Base-by-base conservation (phyloP, 2,113 vertebrate genomes). In the Pleuronectes platessa region DNA sequence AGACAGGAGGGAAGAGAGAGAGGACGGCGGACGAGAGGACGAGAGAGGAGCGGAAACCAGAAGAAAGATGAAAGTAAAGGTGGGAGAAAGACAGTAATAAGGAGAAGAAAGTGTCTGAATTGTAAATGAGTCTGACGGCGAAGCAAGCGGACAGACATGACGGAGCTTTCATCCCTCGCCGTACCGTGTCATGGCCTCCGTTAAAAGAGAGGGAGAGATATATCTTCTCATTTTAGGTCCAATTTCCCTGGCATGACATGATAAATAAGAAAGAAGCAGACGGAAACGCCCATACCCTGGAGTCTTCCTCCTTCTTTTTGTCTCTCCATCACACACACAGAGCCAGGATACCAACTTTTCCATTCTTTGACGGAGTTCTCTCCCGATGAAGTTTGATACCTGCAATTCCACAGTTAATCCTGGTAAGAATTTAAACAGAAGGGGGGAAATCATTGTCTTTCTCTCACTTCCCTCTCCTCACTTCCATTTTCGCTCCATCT, bases 321-420 rank as follows among this genome's bases (percentile, higher is more conserved):
- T 69, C 64, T 78, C 59, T 79, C 72, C 24, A 45, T 56, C 76
- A 78, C 71, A 14, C 66, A 68, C 69, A 79, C 76, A 42, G 71
- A 68, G 62, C 5, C 21, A 75, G 65, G 37, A 81, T 45, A 70
- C 85, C 71, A 85, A 90, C 84, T 89, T 91, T 88, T 51, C 61
- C 53, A 63, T 85, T 83, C 87, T 90, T 83, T 75, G 76, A 76
- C 74, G 68, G 71, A 85, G 69, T 79, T 65, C 45, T 78, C 70
- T 85, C 74, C 82, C 88, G 90, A 92, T 91, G 81, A 92, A 83
- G 71, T 89, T 81, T 88, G 92, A 93, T 92, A 92, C 88, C 88
- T 82, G 83, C 64, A 84, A 93, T 92, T 92, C 78, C 77, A 71
- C 85, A 69, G 68, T 92, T 93, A 93, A 94, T 94, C 92, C 92